phyloP scores from a whole-genome alignment of 2,888 invertebrate species.

The Eupithecia subfuscata region DNA sequence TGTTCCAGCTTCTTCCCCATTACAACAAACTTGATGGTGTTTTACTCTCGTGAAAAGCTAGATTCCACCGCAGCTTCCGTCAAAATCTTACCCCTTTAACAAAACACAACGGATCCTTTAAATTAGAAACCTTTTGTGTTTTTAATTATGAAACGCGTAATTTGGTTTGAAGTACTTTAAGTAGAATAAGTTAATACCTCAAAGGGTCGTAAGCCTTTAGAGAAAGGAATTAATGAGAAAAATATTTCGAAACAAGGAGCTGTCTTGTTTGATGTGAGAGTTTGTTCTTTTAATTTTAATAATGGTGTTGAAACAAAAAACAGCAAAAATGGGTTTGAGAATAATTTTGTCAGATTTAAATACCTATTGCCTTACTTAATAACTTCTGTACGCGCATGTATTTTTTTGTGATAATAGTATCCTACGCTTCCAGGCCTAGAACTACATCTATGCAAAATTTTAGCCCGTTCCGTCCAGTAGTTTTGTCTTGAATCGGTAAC shows the following conservation, averaged over 20 bases:
- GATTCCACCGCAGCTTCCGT: not conserved
- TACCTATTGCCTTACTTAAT: not conserved
- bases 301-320: not conserved
- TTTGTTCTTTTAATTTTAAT: conserved; percentile 4
- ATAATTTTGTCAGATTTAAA: not conserved
- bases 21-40: too few species aligned
- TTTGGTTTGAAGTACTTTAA: conserved; percentile 28
- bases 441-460: too few species aligned
- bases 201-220: conserved; percentile 10
- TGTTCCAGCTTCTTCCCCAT: too few species aligned
- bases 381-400: too few species aligned
- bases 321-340: not conserved
- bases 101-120: not conserved
- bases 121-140: conserved; percentile 34
- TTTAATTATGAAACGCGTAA: conserved; percentile 37
- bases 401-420: too few species aligned
- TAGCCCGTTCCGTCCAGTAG: too few species aligned
- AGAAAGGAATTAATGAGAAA: not conserved
- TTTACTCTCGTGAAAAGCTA: too few species aligned
- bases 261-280: conserved; percentile 14
- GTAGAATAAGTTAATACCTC: conserved; percentile 33
- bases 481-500: too few species aligned
- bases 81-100: conserved; percentile 1
- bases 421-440: too few species aligned
- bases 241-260: not conserved